Conservation (phyloP, 2,113 vertebrate genomes). For the Osmerus eperlanus region DNA sequence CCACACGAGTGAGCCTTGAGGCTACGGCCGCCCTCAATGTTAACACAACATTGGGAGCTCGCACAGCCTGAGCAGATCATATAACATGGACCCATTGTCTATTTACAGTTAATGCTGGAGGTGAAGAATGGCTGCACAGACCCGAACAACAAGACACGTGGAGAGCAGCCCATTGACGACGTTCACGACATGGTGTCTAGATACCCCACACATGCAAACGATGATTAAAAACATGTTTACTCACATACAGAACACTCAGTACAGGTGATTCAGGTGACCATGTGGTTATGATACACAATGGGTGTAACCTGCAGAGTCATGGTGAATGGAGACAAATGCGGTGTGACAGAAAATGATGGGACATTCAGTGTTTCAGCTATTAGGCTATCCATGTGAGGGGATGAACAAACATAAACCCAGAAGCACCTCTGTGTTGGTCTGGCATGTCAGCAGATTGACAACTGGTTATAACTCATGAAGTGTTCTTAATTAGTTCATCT, state of each 20-base stretch:
- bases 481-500: no score
- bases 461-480: background rate
- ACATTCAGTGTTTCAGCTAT: slow-evolving; percentile 1
- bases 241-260: slow-evolving; percentile 17
- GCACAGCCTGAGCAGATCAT: background rate
- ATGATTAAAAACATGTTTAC: slow-evolving; percentile 12
- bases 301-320: slow-evolving; percentile 15
- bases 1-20: no score
- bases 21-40: no score
- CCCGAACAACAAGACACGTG: background rate
- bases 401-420: slow-evolving; percentile 38
- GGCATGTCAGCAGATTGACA: background rate
- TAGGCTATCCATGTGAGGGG: background rate
- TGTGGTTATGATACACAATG: slow-evolving; percentile 23
- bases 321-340: slow-evolving; percentile 46
- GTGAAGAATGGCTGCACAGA: slow-evolving; percentile 39
- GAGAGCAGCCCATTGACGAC: slow-evolving; percentile 1
- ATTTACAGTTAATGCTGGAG: slow-evolving; percentile 33
- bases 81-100: slow-evolving; percentile 11
- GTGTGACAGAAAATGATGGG: slow-evolving; percentile 37
- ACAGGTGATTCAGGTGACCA: slow-evolving; percentile 20
- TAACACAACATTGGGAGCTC: no score
- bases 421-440: slow-evolving; percentile 11
- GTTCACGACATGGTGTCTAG: slow-evolving; percentile 32
- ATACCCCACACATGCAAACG: slow-evolving; percentile 45